phyloP scores from a whole-genome alignment of 2,888 invertebrate species.

The Trissolcus japonicus region DNA sequence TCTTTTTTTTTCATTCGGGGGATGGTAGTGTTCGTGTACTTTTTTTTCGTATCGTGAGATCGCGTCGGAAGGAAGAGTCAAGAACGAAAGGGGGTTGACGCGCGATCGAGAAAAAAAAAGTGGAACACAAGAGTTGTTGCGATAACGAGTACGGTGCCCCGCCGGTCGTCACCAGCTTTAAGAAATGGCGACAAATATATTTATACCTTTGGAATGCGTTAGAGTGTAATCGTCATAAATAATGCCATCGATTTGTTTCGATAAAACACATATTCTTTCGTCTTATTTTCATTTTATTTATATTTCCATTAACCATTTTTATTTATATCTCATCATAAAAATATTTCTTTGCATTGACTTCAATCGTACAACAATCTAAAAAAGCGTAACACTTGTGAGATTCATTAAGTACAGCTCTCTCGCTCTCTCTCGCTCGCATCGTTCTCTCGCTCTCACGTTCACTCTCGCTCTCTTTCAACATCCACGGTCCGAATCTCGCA shows the following conservation, averaged over 20 bases:
- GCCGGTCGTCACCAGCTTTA: conserved; percentile 22
- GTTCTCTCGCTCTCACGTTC: neutral
- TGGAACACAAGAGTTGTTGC: neutral
- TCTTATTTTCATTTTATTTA: conserved; percentile 35
- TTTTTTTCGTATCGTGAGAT: conserved; percentile 45
- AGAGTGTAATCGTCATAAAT: conserved; percentile 46
- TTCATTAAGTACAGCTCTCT: conserved; percentile 51
- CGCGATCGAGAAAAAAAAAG: conserved; percentile 37
- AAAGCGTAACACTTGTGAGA: conserved; percentile 54
- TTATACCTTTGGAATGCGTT: conserved; percentile 51
- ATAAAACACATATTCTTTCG: conserved; percentile 28
- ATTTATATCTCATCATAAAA: conserved; percentile 51
- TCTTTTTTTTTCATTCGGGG: conserved; percentile 19
- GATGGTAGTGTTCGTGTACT: conserved; percentile 36
- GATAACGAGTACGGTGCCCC: conserved; percentile 38
- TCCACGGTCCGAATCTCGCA: conserved; percentile 42
- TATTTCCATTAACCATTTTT: conserved; percentile 37
- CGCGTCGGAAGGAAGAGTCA: conserved; percentile 62
- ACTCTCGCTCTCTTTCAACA: conserved; percentile 1
- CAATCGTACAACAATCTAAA: conserved; percentile 52
- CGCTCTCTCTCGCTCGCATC: neutral
- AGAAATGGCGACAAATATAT: conserved; percentile 53
- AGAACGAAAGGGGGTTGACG: conserved; percentile 60
- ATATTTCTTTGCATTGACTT: conserved; percentile 51
- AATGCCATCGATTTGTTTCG: conserved; percentile 38